Evolutionary conservation across 2,113 vertebrate genomes (phyloP), one percentile per base, ranked within the genome.

Genomic region (Ophthalmolycus amberensis): DNA sequence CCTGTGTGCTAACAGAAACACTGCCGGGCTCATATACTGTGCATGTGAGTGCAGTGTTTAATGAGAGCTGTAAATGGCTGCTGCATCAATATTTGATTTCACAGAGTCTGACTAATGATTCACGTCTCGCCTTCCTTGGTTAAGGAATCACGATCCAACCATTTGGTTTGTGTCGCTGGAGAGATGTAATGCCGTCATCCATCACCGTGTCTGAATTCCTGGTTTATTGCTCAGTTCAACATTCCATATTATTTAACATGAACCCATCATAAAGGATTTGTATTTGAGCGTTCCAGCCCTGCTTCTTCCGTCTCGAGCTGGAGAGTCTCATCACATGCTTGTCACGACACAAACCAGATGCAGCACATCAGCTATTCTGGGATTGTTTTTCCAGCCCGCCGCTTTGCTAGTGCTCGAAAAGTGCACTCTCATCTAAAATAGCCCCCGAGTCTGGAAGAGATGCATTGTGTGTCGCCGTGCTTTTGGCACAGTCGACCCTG

Each of bases 261-360:
- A 69, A 76, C 85, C 46, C 32, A 44, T 84, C 56, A 63, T 78
- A 65, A 68, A 79, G 75, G 66, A 84, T 85, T 84, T 82, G 59
- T 71, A 68, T 65, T 52, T 65, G 65, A 79, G 78, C 56, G 70
- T 82, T 72, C 38, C 62, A 27, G 32, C 52, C 73, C 65, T 92
- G 89, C 80, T 86, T 82, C 66, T 84, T 79, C 83, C 78, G 82
- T 88, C 82, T 69, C 80, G 80, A 93, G 54, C 88, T 63, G 69
- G 67, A 87, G 71, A 85, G 52, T 80, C 84, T 80, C 84, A 85
- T 83, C 56, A 7, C 42, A 27, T 72, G 82, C 82, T 87, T 92
- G 92, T 91, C 90, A 91, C 80, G 85, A 92, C 88, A 94, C 84
- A 90, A 91, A 91, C 84, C 93, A 93, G 90, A 94, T 93, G 92